phyloP scores from a whole-genome alignment of 2,888 invertebrate species.

The Cantharis rustica region DNA sequence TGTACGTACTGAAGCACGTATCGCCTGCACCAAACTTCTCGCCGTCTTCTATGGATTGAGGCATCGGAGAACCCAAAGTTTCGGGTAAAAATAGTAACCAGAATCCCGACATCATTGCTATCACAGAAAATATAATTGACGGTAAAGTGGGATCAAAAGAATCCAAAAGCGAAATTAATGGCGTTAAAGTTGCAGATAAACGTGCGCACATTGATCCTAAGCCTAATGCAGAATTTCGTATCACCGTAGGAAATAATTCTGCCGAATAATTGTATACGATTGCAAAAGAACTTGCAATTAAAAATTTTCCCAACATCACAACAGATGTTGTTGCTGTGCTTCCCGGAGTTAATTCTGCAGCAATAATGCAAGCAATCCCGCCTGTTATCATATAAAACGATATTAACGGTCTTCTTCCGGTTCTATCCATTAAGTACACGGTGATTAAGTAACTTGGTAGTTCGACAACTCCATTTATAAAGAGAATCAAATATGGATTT shows the following conservation, averaged over 20 bases:
- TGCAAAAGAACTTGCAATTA: conserved; percentile 85
- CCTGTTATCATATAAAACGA: conserved; percentile 79
- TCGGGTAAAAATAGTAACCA: conserved; percentile 78
- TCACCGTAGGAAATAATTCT: conserved; percentile 83
- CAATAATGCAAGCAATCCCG: conserved; percentile 75
- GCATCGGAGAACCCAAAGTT: conserved; percentile 83
- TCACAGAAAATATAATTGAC: conserved; percentile 74
- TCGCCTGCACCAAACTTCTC: conserved; percentile 83
- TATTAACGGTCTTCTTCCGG: conserved; percentile 76
- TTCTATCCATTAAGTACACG: conserved; percentile 72
- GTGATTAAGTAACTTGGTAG: conserved; percentile 78
- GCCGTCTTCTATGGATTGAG: conserved; percentile 80
- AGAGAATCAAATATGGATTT: conserved; percentile 80
- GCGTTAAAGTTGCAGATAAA: conserved; percentile 79
- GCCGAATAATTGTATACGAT: conserved; percentile 88
- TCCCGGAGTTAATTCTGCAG: conserved; percentile 70
- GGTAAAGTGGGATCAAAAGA: conserved; percentile 80
- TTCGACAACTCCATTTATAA: conserved; percentile 77
- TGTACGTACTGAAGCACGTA: conserved; percentile 74
- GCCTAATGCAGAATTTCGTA: conserved; percentile 83
- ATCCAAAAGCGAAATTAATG: conserved; percentile 76
- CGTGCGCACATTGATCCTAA: conserved; percentile 86
- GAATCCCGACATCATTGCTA: conserved; percentile 75
- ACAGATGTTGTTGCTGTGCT: conserved; percentile 64
- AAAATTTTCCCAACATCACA: conserved; percentile 78